Evolutionary conservation across 2,797 vertebrate species (phyloP).

Genomic region (Delichon dasypus): DNA sequence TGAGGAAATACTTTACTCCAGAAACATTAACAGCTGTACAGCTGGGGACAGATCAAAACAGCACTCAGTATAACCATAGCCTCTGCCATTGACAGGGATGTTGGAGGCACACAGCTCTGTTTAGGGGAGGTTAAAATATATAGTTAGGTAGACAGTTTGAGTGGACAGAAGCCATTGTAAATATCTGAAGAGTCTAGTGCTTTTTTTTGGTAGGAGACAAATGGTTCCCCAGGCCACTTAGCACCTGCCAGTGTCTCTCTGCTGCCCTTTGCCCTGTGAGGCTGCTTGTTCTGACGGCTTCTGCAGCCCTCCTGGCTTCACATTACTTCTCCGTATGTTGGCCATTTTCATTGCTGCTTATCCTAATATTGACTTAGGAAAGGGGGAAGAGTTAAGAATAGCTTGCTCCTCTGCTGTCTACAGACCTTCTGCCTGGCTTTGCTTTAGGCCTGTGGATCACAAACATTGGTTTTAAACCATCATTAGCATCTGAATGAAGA

Average conservation of each 20-base stretch:
- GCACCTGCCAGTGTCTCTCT: constrained; percentile 51
- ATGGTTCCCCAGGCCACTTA: constrained; percentile 45
- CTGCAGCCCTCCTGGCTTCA: constrained; percentile 20
- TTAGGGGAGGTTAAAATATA: neutral
- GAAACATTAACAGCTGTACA: neutral
- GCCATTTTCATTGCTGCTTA: constrained; percentile 44
- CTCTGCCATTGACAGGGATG: neutral
- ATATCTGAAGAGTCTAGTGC: neutral
- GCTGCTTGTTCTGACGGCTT: constrained; percentile 2
- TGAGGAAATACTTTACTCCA: constrained; percentile 15
- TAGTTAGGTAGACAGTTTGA: neutral
- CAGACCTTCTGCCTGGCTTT: constrained; percentile 33
- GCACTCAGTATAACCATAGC: neutral
- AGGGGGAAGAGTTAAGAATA: constrained; percentile 32
- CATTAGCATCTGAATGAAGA: constrained; percentile 31
- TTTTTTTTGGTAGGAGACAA: constrained; percentile 7
- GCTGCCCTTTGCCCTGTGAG: constrained; percentile 46
- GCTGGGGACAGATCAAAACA: neutral
- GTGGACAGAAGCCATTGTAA: constrained; percentile 28
- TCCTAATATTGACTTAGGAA: constrained; percentile 61
- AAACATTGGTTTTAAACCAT: constrained; percentile 43
- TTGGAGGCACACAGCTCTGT: neutral
- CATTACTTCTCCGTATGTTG: constrained; percentile 58
- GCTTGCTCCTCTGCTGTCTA: neutral
- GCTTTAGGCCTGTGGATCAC: constrained; percentile 13